Evolutionary conservation across 2,113 vertebrate genomes (phyloP).

Genomic region (Xiphophorus couchianus): DNA sequence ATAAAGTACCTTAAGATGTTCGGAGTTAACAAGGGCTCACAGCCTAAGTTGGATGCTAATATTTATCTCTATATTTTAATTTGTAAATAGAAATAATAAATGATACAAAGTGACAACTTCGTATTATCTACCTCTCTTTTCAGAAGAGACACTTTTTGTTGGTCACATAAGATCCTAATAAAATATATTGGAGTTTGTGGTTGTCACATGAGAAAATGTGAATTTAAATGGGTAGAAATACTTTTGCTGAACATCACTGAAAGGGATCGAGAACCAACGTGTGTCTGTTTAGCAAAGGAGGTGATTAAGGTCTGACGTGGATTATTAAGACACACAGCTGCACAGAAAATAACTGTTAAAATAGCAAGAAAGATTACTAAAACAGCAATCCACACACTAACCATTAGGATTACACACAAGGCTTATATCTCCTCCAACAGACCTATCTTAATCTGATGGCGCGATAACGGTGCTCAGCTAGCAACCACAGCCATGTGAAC

Average conservation of each 20-base stretch:
- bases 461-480: conserved; percentile 43
- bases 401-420: conserved; percentile 8
- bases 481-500: conserved; percentile 32
- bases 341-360: conserved; percentile 27
- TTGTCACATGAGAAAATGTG: neutral
- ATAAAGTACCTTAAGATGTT: too few relatives aligned
- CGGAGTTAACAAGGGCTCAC: neutral
- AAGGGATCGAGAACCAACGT: conserved; percentile 20
- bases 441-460: conserved; percentile 19
- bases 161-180: too few relatives aligned
- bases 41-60: neutral
- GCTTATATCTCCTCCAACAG: conserved; percentile 12
- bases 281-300: conserved; percentile 51
- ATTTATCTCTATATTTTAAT: too few relatives aligned
- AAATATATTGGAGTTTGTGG: neutral
- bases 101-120: too few relatives aligned
- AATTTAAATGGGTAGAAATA: neutral
- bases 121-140: too few relatives aligned
- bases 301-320: conserved; percentile 49
- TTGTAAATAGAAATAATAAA: too few relatives aligned
- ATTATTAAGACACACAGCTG: conserved; percentile 29
- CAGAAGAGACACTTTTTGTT: too few relatives aligned
- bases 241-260: conserved; percentile 1
- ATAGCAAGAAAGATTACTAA: conserved; percentile 7
- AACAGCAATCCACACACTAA: conserved; percentile 11